Base-by-base conservation (phyloP, 2,797 vertebrate genomes). In the Numenius phaeopus region DNA sequence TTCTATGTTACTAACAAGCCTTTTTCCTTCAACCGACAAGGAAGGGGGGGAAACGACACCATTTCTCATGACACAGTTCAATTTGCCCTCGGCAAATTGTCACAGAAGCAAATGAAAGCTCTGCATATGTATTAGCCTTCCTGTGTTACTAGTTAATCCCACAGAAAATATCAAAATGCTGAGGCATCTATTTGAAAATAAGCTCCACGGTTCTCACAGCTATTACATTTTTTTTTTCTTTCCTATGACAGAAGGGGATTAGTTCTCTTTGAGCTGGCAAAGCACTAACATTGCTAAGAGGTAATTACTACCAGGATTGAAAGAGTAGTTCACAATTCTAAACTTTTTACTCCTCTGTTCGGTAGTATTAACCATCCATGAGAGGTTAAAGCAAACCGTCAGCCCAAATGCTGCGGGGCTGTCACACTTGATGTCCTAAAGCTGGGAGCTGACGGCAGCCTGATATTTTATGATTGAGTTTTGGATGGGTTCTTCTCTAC, bases 121-220 rank as follows among this genome's bases (percentile, higher is more conserved):
- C 92, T 92, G 89, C 89, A 94, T 95, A 95, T 80, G 54, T 65
- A 95, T 97, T 67, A 97, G 89, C 62, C 90, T 89, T 91, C 83
- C 90, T 96, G 79, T 81, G 52, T 87, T 79, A 93, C 89, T 49
- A 84, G 91, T 78, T 96, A 97, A 97, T 95, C 96, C 90, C 94
- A 87, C 57, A 82, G 92, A 95, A 97, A 92, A 95, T 82, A 95
- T 64, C 75, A 94, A 96, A 95, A 89, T 77, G 92, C 92, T 97
- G 96, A 97, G 87, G 67, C 89, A 94, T 94, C 93, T 85, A 46
- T 94, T 94, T 94, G 90, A 85, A 95, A 95, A 80, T 66, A 92
- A 95, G 73, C 94, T 85, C 58, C 42, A 58, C 54, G 47, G 29
- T 62, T 94, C 81, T 92, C 87, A 83, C 70, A 96, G 87, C 94